Conservation (phyloP, 2,797 vertebrate species). For the Sphaeramia orbicularis region DNA sequence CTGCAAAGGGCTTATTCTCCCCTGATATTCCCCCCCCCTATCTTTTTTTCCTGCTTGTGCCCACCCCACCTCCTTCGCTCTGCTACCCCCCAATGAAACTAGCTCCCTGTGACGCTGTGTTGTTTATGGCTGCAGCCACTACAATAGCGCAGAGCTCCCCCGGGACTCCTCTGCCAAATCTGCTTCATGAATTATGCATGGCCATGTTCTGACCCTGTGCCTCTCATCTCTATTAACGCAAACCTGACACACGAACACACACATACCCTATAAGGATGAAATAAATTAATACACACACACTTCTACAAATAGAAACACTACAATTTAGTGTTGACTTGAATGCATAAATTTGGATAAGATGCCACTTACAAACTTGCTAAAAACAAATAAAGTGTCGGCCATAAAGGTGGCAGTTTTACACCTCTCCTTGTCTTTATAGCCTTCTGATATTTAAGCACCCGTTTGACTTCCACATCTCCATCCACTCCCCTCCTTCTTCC, state of each 20-base stretch:
- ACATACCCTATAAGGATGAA: conserved; percentile 19
- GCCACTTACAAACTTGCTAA: conserved; percentile 38
- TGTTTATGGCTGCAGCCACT: conserved; percentile 85
- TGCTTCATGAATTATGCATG: conserved; percentile 86
- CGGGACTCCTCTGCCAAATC: conserved; percentile 83
- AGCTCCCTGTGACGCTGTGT: conserved; percentile 78
- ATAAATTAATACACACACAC: conserved; percentile 11
- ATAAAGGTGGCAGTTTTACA: conserved; percentile 44
- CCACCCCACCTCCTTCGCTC: conserved; percentile 29
- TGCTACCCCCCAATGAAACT: conserved; percentile 63
- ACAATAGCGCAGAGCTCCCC: conserved; percentile 81
- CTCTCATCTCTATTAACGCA: conserved; percentile 86
- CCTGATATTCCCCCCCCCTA: conserved; percentile 36
- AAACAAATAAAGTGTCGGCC: conserved; percentile 29
- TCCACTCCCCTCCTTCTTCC: conserved; percentile 50
- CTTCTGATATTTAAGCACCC: conserved; percentile 36
- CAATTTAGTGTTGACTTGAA: conserved; percentile 21
- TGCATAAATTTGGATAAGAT: conserved; percentile 46
- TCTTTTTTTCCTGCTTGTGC: conserved; percentile 55
- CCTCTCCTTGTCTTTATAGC: conserved; percentile 53
- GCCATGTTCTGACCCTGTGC: conserved; percentile 78
- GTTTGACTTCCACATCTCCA: conserved; percentile 60
- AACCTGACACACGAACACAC: conserved; percentile 67
- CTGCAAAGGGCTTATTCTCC: conserved; percentile 67
- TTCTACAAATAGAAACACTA: conserved; percentile 43